These are phyloP conservation scores for Phrixothrix hirtus DNA, from an alignment of 2,888 invertebrate species.

Conservation along the genomic window DNA sequence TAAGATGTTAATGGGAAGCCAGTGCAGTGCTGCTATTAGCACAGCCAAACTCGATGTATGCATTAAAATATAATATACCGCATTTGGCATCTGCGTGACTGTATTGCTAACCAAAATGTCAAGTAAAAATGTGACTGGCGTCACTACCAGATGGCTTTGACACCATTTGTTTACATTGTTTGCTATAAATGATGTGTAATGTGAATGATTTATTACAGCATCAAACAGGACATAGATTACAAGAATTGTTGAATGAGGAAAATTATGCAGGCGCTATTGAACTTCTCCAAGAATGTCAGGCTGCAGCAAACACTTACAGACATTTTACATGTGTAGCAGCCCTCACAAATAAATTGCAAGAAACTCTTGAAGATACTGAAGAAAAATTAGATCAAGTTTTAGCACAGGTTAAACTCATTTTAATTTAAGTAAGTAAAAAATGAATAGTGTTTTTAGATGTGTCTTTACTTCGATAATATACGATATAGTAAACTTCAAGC, in stretches of 20 bases:
- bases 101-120: too few relatives aligned
- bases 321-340: conserved; percentile 93
- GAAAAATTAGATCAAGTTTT: conserved; percentile 87
- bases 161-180: too few relatives aligned
- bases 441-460: conserved; percentile 53
- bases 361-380: conserved; percentile 88
- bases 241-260: conserved; percentile 78
- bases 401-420: conserved; percentile 60
- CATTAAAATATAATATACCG: too few relatives aligned
- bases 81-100: too few relatives aligned
- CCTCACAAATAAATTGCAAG: conserved; percentile 82
- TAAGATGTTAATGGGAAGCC: too few relatives aligned
- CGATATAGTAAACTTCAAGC: conserved; percentile 82
- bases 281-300: conserved; percentile 85
- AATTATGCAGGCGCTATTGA: conserved; percentile 90
- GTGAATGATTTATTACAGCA: conserved; percentile 59
- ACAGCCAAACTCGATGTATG: too few relatives aligned
- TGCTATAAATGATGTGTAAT: too few relatives aligned
- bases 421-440: neutral
- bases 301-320: conserved; percentile 79
- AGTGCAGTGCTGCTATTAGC: too few relatives aligned
- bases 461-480: conserved; percentile 74
- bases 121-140: too few relatives aligned
- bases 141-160: too few relatives aligned
- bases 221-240: conserved; percentile 82